A percentile compares a stretch with the other conserved stretches of the same genome.
Conservation (phyloP, 2,113 vertebrate species). For the Cynoglossus semilaevis region DNA sequence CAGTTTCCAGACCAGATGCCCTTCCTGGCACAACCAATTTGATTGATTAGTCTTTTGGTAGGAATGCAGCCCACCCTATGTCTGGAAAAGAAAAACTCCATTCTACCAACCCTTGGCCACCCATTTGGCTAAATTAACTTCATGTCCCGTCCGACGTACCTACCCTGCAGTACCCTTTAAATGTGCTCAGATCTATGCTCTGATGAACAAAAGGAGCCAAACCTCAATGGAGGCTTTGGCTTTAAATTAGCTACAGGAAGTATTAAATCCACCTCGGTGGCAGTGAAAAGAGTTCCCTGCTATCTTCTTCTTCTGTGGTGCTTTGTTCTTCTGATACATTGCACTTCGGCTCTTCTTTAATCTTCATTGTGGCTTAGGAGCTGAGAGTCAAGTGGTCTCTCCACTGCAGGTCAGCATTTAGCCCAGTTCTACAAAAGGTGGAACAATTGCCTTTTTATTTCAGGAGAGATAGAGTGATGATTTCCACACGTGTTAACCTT, state of each 20-base stretch:
- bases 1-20: too few relatives aligned
- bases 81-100: too few relatives aligned
- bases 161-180: too few relatives aligned
- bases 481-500: slow-evolving; percentile 30
- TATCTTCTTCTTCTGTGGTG: slow-evolving; percentile 11
- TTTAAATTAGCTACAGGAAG: slow-evolving; percentile 24
- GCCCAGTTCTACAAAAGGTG: slow-evolving; percentile 9
- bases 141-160: neutral
- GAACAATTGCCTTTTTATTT: slow-evolving; percentile 2
- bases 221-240: slow-evolving; percentile 14
- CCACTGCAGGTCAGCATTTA: slow-evolving; percentile 27
- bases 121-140: too few relatives aligned
- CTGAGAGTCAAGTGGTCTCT: slow-evolving; percentile 29
- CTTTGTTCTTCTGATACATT: slow-evolving; percentile 33
- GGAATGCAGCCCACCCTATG: too few relatives aligned
- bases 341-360: slow-evolving; percentile 25
- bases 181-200: too few relatives aligned
- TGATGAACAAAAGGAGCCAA: neutral
- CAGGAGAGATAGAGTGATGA: slow-evolving; percentile 15
- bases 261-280: slow-evolving; percentile 16
- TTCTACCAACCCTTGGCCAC: too few relatives aligned
- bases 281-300: slow-evolving; percentile 14
- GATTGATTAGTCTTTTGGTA: too few relatives aligned
- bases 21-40: too few relatives aligned
- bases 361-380: slow-evolving; percentile 33